Evolutionary conservation across 2,888 invertebrate species (phyloP), one percentile per base, ranked within the genome.

Genomic region (Trachelus tabidus): DNA sequence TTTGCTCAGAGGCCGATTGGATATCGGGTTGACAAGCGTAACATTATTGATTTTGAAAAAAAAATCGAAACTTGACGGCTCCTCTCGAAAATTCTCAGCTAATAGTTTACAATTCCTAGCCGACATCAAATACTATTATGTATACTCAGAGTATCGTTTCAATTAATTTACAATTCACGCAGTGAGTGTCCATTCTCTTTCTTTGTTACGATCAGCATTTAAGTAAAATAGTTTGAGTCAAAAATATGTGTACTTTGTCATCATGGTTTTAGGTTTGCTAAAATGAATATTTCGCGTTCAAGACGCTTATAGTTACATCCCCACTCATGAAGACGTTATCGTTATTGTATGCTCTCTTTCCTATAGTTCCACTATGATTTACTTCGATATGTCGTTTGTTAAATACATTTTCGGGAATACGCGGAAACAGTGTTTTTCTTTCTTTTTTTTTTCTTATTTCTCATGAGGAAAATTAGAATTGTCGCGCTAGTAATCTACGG

Each of bases 231-330:
- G 81, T 84, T 87, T 77, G 79, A 84, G 85, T 85, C 82, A 89
- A 89, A 89, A 89, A 88, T 89, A 89, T 88, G 81, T 88, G 82
- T 83, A 85, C 83, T 86, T 85, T 85, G 82, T 87, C 83, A 83
- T 87, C 83, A 83, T 86, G 85, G 82, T 83, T 85, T 34, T 71
- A 31, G 71, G 71, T 71, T 83, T 80, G 79, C 81, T 83, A 83
- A 84, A 81, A 83, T 76, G 73, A 78, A 74, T 74, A 74, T 73
- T 75, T 78, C 78, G 80, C 82, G 80, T 81, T 77, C 78, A 82
- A 78, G 77, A 77, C 77, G 56, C 69, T 56, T 77, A 77, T 31
- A 73, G 79, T 79, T 69, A 76, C 23, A 75, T 76, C 69, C 68
- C 75, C 73, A 75, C 35, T 68, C 68, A 35, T 9, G 11, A 76